Evolutionary conservation across 2,113 vertebrate species (phyloP).

Genomic region (Eretmochelys imbricata): DNA sequence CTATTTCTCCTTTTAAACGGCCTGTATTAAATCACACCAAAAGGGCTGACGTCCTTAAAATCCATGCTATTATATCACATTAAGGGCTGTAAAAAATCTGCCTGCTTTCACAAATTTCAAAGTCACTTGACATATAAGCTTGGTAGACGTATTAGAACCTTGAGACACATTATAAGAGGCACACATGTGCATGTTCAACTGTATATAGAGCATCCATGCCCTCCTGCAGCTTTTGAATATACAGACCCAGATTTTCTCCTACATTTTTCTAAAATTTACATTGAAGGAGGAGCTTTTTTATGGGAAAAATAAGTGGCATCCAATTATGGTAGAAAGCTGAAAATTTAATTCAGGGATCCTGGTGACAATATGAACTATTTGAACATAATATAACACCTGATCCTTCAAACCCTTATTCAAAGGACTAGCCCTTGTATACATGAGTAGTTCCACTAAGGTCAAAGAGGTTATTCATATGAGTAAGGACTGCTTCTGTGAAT

Average conservation of each 20-base stretch:
- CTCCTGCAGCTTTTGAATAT: background rate
- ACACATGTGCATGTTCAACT: rapidly evolving
- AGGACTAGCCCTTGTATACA: background rate
- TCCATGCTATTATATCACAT: conserved; percentile 45
- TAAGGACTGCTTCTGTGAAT: background rate
- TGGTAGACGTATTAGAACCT: background rate
- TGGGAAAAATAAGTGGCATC: background rate
- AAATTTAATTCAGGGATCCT: background rate
- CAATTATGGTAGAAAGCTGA: background rate
- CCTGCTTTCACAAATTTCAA: conserved; percentile 68
- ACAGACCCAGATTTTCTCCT: background rate
- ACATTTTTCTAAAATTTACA: background rate
- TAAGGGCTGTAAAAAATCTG: conserved; percentile 58
- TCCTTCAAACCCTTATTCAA: background rate
- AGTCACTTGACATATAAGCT: conserved; percentile 69
- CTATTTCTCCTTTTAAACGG: conserved; percentile 71
- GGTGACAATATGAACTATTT: background rate
- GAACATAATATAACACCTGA: background rate
- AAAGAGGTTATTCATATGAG: background rate
- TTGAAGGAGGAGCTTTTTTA: background rate
- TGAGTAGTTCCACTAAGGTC: background rate
- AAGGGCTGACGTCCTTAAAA: conserved; percentile 70
- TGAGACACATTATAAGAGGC: background rate
- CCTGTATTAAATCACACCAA: conserved; percentile 70
- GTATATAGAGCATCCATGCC: background rate